Evolutionary conservation across 2,888 invertebrate species (phyloP).

Genomic region (Neuroscelio doddi): DNA sequence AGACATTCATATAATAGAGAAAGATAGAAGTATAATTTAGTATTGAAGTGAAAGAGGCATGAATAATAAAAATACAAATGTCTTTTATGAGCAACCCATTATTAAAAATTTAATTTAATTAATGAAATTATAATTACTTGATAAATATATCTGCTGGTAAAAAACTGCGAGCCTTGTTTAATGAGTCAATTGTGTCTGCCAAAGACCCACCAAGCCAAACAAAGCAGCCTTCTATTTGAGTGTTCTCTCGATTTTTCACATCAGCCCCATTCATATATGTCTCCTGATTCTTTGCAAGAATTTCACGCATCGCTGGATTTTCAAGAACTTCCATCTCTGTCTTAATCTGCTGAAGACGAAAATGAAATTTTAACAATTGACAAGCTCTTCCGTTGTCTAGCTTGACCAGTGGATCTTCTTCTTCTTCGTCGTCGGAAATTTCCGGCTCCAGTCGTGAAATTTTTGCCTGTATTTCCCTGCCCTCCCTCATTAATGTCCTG

Average conservation of each 20-base stretch:
- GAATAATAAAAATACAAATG: slow-evolving; percentile 4
- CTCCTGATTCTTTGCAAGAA: slow-evolving; percentile 64
- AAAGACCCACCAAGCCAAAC: slow-evolving; percentile 72
- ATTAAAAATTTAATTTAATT: not conserved
- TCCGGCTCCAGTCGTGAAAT: slow-evolving; percentile 71
- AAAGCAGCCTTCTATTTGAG: slow-evolving; percentile 65
- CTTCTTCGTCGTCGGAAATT: slow-evolving; percentile 67
- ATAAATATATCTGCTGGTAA: slow-evolving; percentile 68
- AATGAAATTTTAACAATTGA: slow-evolving; percentile 74
- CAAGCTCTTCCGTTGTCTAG: slow-evolving; percentile 69
- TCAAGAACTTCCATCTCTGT: slow-evolving; percentile 77
- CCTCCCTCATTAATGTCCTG: slow-evolving; percentile 74
- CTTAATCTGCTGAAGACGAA: slow-evolving; percentile 75
- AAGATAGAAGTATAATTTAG: too few species aligned
- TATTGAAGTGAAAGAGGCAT: too few species aligned
- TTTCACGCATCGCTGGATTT: slow-evolving; percentile 75
- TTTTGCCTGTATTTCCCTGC: slow-evolving; percentile 73
- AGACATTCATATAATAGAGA: too few species aligned
- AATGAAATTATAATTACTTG: slow-evolving; percentile 63
- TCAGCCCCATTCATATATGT: slow-evolving; percentile 42
- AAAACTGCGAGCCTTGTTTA: slow-evolving; percentile 70
- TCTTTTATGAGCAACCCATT: too few species aligned
- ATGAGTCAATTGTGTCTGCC: slow-evolving; percentile 71
- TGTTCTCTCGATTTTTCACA: slow-evolving; percentile 53
- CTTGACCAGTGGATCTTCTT: slow-evolving; percentile 48